phyloP scores from a whole-genome alignment of 2,113 vertebrate species.

The Oreochromis niloticus region DNA sequence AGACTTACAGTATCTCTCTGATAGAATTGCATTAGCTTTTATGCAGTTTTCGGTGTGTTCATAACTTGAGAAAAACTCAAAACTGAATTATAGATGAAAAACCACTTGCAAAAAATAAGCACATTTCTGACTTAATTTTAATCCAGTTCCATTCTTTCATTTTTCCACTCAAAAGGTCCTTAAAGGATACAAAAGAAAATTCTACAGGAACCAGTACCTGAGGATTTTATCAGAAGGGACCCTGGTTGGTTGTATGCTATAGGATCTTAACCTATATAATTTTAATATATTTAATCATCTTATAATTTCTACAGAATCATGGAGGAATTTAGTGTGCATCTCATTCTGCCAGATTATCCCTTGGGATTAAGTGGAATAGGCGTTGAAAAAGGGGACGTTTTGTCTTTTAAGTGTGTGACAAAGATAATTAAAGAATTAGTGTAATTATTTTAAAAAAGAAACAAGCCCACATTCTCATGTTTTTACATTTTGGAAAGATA shows the following conservation, averaged over 20 bases:
- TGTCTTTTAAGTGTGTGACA: neutral
- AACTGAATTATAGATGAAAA: neutral
- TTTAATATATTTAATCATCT: neutral
- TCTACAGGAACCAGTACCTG: neutral
- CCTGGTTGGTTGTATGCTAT: neutral
- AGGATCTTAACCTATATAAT: neutral
- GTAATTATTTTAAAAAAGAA: neutral
- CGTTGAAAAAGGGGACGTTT: fast-evolving
- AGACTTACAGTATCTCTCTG: neutral
- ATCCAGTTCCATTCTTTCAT: neutral
- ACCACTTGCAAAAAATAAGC: neutral
- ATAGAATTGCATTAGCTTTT: fast-evolving
- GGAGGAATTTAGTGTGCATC: neutral
- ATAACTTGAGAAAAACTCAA: neutral
- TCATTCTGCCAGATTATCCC: neutral
- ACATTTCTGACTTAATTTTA: fast-evolving
- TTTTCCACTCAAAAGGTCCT: neutral
- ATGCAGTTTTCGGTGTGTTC: neutral
- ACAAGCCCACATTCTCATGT: neutral
- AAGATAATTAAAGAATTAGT: neutral
- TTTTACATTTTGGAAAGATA: neutral
- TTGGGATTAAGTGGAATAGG: fast-evolving
- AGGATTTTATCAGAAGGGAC: fast-evolving
- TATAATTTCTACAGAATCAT: neutral
- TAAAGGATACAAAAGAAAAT: neutral